phyloP scores from a whole-genome alignment of 2,888 invertebrate species.

The Catocala sponsa region DNA sequence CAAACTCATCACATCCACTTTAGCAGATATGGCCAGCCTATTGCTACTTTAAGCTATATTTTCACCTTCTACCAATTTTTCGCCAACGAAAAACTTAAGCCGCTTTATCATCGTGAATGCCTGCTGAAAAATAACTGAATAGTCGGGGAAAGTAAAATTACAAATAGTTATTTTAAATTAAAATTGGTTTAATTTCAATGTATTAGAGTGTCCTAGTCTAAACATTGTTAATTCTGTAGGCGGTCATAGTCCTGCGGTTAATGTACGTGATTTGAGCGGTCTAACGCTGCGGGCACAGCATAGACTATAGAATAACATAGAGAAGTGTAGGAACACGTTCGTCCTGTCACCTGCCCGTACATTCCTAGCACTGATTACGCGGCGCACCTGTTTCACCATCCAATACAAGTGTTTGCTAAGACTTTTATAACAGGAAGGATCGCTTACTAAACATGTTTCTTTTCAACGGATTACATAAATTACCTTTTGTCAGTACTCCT shows the following conservation, averaged over 20 bases:
- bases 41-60: no score
- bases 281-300: slow-evolving; percentile 69
- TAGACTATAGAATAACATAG: slow-evolving; percentile 39
- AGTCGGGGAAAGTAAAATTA: no score
- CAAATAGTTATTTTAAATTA: no score
- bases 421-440: slow-evolving; percentile 62
- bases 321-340: slow-evolving; percentile 62
- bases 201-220: slow-evolving; percentile 30
- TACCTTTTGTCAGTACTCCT: slow-evolving; percentile 2
- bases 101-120: no score
- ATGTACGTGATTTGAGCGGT: slow-evolving; percentile 84
- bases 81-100: no score
- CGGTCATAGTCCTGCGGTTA: slow-evolving; percentile 86
- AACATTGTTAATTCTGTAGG: slow-evolving; percentile 59
- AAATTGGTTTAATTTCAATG: no score
- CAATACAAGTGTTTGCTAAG: slow-evolving; percentile 59
- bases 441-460: slow-evolving; percentile 30
- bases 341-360: slow-evolving; percentile 85
- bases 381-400: slow-evolving; percentile 70
- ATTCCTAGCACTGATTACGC: slow-evolving; percentile 83
- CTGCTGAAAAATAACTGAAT: no score
- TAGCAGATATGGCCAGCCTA: no score
- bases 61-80: no score
- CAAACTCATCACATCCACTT: no score
- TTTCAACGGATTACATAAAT: slow-evolving; percentile 33